Conservation (phyloP, 2,888 invertebrate genomes). For the Ellobium chinense region DNA sequence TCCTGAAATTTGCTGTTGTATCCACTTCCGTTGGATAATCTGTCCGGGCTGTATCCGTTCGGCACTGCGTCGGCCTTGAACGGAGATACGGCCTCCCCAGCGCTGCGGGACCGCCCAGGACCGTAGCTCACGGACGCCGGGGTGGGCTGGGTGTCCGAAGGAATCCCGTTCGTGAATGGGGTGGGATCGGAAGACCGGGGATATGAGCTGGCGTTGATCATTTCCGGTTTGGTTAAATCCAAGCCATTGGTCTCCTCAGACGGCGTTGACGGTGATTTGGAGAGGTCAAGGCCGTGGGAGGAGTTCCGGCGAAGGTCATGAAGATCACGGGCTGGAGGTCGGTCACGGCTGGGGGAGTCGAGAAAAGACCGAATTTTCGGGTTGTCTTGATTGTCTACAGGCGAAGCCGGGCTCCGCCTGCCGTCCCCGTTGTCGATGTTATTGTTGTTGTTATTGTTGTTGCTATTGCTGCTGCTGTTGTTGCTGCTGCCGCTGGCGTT, state of each 20-base stretch:
- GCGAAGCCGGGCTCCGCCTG: background rate
- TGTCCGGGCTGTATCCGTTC: conserved; percentile 34
- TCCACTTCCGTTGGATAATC: background rate
- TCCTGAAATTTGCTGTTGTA: conserved; percentile 29
- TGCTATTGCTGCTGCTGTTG: background rate
- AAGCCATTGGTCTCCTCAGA: conserved; percentile 12
- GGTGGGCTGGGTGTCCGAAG: conserved; percentile 18
- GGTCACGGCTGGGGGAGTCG: background rate
- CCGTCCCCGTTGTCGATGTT: conserved; percentile 12
- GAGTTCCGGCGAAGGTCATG: conserved; percentile 13
- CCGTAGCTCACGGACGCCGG: conserved; percentile 11
- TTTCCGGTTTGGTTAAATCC: conserved; percentile 31
- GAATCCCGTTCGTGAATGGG: conserved; percentile 30
- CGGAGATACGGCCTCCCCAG: conserved; percentile 22
- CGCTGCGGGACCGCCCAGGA: conserved; percentile 17
- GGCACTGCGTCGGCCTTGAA: conserved; percentile 26
- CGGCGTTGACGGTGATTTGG: conserved; percentile 4
- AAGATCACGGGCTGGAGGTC: background rate
- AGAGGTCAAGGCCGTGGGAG: conserved; percentile 41
- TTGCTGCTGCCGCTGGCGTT: background rate
- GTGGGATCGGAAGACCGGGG: conserved; percentile 18
- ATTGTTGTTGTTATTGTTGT: conserved; percentile 24
- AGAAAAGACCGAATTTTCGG: background rate
- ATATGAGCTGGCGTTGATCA: background rate
- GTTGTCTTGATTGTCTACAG: background rate